These are phyloP conservation scores for Hippocampus barbouri DNA, from an alignment of 2,113 vertebrate species.

Conservation along the genomic window DNA sequence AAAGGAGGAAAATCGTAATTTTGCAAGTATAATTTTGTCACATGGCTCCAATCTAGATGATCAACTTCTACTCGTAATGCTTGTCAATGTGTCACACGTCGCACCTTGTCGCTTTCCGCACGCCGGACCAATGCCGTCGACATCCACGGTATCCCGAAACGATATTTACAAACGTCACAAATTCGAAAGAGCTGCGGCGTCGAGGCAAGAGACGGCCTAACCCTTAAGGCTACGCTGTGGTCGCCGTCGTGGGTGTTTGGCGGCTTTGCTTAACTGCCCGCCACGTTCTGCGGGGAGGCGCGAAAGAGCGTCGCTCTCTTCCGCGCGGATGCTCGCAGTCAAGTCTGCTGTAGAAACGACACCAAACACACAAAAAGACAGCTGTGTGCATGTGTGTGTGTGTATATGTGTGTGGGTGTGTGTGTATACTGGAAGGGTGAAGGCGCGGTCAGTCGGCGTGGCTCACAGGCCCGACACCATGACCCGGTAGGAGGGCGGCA, in stretches of 20 bases:
- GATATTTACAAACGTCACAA: slow-evolving; percentile 65
- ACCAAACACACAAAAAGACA: slow-evolving; percentile 38
- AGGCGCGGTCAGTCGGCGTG: slow-evolving; percentile 2
- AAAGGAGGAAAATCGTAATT: no score
- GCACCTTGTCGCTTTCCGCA: not conserved
- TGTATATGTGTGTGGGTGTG: not conserved
- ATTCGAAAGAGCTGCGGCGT: slow-evolving; percentile 23
- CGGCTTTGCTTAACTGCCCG: not conserved
- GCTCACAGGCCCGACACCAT: slow-evolving; percentile 98
- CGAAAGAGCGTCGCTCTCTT: slow-evolving; percentile 35
- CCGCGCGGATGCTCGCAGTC: slow-evolving; percentile 12
- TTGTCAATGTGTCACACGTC: no score
- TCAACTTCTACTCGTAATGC: no score
- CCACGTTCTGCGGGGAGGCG: not conserved
- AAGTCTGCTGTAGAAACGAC: not conserved
- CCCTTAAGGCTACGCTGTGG: not conserved
- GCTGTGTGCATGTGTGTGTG: slow-evolving; percentile 20
- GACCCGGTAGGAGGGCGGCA: slow-evolving; percentile 96
- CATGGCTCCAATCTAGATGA: no score
- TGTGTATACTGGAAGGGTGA: slow-evolving; percentile 5
- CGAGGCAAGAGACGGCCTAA: not conserved
- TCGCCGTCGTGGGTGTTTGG: not conserved
- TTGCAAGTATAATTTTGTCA: no score
- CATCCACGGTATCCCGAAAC: slow-evolving; percentile 29
- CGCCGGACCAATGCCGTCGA: not conserved